These are phyloP conservation scores for Selenia dentaria DNA, from an alignment of 2,888 invertebrate species.

Conservation along the genomic window DNA sequence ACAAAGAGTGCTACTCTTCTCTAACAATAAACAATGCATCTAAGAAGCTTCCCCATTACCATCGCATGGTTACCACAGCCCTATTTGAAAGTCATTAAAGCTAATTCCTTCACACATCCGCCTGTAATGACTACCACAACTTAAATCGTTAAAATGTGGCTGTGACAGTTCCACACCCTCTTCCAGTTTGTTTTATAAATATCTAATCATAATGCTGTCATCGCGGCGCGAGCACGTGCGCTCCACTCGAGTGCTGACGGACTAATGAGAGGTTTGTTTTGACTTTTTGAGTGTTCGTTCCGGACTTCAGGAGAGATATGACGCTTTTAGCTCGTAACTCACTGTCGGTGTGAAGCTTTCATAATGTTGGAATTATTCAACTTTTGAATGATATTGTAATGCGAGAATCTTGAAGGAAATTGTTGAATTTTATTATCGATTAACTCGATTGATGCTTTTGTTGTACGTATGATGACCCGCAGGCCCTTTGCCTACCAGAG, in stretches of 20 bases:
- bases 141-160: neutral
- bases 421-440: too few species aligned
- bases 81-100: conserved; percentile 1
- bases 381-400: too few species aligned
- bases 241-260: conserved; percentile 5
- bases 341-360: too few species aligned
- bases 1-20: too few species aligned
- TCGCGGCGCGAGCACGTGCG: conserved; percentile 10
- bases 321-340: neutral
- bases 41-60: neutral
- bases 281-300: neutral
- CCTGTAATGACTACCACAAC: conserved; percentile 10
- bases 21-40: too few species aligned
- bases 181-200: conserved; percentile 13
- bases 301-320: neutral
- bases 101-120: conserved; percentile 6
- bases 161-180: conserved; percentile 10
- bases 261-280: conserved; percentile 9
- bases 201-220: conserved; percentile 13
- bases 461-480: too few species aligned
- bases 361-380: too few species aligned
- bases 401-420: too few species aligned
- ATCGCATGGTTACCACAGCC: neutral
- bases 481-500: too few species aligned
- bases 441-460: too few species aligned